Evolutionary conservation across 2,113 vertebrate genomes (phyloP).

Genomic region (Xyliphius kryptos): DNA sequence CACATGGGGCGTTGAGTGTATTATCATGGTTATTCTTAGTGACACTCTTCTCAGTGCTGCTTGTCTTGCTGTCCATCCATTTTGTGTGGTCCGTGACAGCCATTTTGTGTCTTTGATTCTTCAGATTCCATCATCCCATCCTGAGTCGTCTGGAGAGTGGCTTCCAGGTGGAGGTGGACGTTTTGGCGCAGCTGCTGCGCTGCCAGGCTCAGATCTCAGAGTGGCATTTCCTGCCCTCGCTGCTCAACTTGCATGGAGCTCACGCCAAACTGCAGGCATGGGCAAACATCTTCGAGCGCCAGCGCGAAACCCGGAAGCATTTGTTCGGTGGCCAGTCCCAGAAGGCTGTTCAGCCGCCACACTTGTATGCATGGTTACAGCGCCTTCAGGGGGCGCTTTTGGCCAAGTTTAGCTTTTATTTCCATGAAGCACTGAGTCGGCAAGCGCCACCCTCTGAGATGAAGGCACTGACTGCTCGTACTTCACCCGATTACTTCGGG

Average conservation of each 20-base stretch:
- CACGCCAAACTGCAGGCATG: constrained; percentile 86
- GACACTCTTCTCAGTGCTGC: no score
- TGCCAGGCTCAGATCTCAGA: constrained; percentile 90
- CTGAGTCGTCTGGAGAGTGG: constrained; percentile 89
- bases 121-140: constrained; percentile 95
- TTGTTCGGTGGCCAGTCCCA: constrained; percentile 94
- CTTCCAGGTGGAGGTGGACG: constrained; percentile 93
- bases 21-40: no score
- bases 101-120: constrained; percentile 14
- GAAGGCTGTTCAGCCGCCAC: constrained; percentile 84
- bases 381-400: constrained; percentile 84
- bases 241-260: constrained; percentile 86
- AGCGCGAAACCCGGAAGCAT: constrained; percentile 91
- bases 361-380: constrained; percentile 92
- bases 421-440: constrained; percentile 88
- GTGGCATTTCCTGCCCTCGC: constrained; percentile 90
- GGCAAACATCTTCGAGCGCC: constrained; percentile 93
- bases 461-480: constrained; percentile 85
- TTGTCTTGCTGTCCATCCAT: no score
- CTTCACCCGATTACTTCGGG: constrained; percentile 85
- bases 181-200: constrained; percentile 85
- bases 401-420: constrained; percentile 98
- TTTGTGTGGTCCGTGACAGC: constrained; percentile 3
- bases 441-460: constrained; percentile 87
- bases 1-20: no score